Evolutionary conservation across 2,888 invertebrate species (phyloP).

Genomic region (Drosophila ochracea): DNA sequence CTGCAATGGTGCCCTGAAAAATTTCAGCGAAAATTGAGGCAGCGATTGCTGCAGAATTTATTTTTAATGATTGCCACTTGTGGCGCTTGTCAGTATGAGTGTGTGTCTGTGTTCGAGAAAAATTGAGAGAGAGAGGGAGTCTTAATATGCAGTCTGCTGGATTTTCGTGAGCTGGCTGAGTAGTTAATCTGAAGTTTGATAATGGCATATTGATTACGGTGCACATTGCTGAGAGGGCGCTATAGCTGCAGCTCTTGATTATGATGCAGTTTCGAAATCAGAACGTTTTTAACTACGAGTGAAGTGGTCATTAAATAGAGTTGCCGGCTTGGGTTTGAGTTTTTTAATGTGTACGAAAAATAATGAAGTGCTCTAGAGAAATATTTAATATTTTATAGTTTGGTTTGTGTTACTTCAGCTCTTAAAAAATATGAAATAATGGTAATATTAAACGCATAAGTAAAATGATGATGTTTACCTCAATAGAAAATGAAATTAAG

Average conservation of each 20-base stretch:
- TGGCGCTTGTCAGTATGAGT: conserved; percentile 30
- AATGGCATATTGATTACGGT: conserved; percentile 51
- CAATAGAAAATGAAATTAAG: not conserved
- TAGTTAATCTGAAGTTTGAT: conserved; percentile 27
- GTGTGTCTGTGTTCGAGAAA: not conserved
- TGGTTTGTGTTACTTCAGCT: not conserved
- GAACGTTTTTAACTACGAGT: conserved; percentile 4
- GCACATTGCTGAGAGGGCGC: not conserved
- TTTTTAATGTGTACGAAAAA: not conserved
- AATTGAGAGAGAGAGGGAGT: too few relatives aligned
- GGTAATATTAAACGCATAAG: not conserved
- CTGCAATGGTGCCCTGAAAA: not conserved
- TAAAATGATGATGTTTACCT: not conserved
- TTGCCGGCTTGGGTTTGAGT: not conserved
- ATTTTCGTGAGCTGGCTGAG: conserved; percentile 26
- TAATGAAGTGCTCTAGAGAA: not conserved
- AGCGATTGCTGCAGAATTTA: conserved; percentile 50
- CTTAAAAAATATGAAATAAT: not conserved
- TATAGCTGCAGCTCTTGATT: conserved; percentile 30
- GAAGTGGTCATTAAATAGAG: conserved; percentile 4
- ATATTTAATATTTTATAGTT: not conserved
- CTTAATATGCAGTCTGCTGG: conserved; percentile 29
- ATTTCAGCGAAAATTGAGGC: conserved; percentile 27
- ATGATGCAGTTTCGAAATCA: conserved; percentile 28
- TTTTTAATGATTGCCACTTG: conserved; percentile 65